phyloP scores from a whole-genome alignment of 2,113 vertebrate species.

The Natator depressus region DNA sequence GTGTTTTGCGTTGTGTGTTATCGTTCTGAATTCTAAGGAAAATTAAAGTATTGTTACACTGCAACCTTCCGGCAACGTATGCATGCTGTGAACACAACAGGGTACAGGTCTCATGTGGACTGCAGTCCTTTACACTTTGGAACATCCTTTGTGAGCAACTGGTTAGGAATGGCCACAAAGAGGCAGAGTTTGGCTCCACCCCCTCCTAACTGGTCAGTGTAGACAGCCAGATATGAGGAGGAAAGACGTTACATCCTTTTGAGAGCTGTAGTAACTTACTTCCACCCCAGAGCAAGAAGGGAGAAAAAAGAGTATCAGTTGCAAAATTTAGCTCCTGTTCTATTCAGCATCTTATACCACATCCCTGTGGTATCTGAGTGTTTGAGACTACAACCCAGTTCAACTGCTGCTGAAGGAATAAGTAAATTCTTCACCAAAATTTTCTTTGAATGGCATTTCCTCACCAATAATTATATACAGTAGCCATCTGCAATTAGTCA shows the following conservation, averaged over 20 bases:
- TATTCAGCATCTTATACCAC: not conserved
- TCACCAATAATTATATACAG: not conserved
- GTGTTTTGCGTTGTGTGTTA: not conserved
- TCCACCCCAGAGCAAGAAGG: not conserved
- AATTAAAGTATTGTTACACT: not conserved
- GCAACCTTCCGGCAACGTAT: not conserved
- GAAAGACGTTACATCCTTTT: not conserved
- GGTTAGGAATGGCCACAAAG: not conserved
- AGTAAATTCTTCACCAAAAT: not conserved
- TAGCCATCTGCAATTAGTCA: not conserved
- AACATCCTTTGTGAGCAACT: not conserved
- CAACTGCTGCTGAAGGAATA: not conserved
- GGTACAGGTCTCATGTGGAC: fast-evolving
- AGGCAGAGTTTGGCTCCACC: not conserved
- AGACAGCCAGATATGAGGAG: not conserved
- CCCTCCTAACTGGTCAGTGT: not conserved
- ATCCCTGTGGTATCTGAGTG: not conserved
- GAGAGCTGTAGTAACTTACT: not conserved
- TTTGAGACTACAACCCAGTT: not conserved
- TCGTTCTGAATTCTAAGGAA: not conserved
- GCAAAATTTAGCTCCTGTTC: not conserved
- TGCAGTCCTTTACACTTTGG: not conserved
- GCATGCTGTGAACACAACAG: not conserved
- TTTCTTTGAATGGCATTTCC: not conserved
- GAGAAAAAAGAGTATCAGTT: not conserved